These are phyloP conservation scores for Leptosomus discolor DNA, from an alignment of 2,113 vertebrate species.

Conservation along the genomic window DNA sequence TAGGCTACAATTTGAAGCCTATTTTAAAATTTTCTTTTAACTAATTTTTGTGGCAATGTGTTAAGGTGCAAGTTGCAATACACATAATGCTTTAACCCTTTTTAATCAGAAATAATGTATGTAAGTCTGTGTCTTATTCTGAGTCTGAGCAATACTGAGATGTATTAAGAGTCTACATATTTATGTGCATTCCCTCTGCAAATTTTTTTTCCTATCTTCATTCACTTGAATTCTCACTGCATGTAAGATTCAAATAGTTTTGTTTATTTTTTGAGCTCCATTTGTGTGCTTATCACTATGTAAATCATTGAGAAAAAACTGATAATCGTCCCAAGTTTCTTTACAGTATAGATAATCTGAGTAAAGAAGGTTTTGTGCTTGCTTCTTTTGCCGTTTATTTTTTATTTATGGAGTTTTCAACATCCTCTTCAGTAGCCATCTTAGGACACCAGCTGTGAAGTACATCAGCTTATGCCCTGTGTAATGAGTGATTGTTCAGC, in stretches of 20 bases:
- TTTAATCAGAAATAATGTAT: neutral
- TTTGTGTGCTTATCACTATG: neutral
- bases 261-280: neutral
- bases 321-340: neutral
- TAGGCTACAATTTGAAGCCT: neutral
- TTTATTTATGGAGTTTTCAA: neutral
- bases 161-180: neutral
- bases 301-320: neutral
- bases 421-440: neutral
- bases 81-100: neutral
- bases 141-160: neutral
- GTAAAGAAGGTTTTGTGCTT: neutral
- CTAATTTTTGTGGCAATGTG: neutral
- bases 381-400: neutral
- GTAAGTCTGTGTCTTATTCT: neutral
- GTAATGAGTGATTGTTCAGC: neutral
- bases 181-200: neutral
- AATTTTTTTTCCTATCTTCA: neutral
- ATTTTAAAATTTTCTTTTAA: neutral
- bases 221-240: neutral
- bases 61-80: neutral
- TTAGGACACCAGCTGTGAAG: neutral
- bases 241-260: neutral
- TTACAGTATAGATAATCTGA: neutral
- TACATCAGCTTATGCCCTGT: neutral